These are phyloP conservation scores for Catagonus wagneri DNA, from an alignment of 2,113 vertebrate genomes.

Conservation along the genomic window DNA sequence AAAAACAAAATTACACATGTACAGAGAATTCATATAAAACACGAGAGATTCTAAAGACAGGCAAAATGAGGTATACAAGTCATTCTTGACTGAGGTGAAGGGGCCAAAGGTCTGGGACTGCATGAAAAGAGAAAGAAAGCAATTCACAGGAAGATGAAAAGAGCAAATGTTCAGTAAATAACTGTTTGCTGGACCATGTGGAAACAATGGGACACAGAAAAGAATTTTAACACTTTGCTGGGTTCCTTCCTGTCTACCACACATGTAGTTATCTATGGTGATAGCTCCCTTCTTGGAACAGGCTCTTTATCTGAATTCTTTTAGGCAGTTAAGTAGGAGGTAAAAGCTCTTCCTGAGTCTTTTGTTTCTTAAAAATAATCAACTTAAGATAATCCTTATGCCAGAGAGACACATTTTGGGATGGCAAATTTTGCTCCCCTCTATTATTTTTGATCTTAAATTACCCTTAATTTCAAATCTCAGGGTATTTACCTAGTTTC, in stretches of 20 bases:
- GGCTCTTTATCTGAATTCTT: neutral
- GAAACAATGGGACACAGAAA: neutral
- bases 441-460: constrained; percentile 23
- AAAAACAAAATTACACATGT: neutral
- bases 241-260: neutral
- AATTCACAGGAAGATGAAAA: neutral
- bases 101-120: neutral
- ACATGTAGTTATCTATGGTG: neutral
- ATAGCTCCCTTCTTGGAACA: neutral
- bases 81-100: neutral
- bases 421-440: neutral
- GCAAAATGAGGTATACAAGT: neutral
- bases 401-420: neutral
- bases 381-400: neutral
- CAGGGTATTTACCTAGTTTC: constrained; percentile 5
- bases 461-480: constrained; percentile 39
- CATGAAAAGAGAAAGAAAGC: neutral
- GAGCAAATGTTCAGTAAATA: neutral
- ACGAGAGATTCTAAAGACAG: neutral
- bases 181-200: neutral
- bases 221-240: neutral
- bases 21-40: neutral
- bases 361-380: neutral
- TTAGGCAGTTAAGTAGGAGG: neutral
- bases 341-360: neutral